phyloP scores from a whole-genome alignment of 2,888 invertebrate species.

The Apamea anceps region DNA sequence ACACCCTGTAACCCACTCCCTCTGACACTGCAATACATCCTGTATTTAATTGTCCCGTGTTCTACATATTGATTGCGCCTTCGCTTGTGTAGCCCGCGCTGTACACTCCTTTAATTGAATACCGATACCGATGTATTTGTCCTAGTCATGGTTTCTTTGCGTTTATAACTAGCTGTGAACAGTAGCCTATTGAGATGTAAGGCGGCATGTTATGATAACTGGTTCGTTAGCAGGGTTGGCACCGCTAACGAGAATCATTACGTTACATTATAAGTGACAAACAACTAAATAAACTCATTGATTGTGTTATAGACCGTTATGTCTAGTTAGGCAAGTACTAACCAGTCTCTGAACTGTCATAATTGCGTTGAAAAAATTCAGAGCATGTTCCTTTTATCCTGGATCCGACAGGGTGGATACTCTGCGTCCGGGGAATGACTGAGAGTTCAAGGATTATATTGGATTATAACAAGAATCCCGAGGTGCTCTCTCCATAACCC shows the following conservation, averaged over 20 bases:
- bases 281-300: background rate
- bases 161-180: conserved; percentile 10
- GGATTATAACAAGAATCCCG: background rate
- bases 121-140: conserved; percentile 12
- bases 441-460: background rate
- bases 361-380: background rate
- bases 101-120: conserved; percentile 23
- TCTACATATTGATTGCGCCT: background rate
- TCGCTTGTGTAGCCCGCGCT: background rate
- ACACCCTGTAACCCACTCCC: background rate
- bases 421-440: background rate
- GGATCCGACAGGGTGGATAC: too few species aligned
- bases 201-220: conserved; percentile 8
- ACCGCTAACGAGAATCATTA: conserved; percentile 14
- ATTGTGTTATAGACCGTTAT: background rate
- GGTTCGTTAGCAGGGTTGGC: background rate
- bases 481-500: too few species aligned
- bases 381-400: background rate
- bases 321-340: background rate
- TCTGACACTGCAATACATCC: background rate
- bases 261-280: background rate
- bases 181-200: conserved; percentile 14
- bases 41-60: conserved; percentile 7
- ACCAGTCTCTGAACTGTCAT: background rate
- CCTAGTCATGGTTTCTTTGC: conserved; percentile 23